phyloP scores from a whole-genome alignment of 2,888 invertebrate genomes.

The Tinea pellionella region DNA sequence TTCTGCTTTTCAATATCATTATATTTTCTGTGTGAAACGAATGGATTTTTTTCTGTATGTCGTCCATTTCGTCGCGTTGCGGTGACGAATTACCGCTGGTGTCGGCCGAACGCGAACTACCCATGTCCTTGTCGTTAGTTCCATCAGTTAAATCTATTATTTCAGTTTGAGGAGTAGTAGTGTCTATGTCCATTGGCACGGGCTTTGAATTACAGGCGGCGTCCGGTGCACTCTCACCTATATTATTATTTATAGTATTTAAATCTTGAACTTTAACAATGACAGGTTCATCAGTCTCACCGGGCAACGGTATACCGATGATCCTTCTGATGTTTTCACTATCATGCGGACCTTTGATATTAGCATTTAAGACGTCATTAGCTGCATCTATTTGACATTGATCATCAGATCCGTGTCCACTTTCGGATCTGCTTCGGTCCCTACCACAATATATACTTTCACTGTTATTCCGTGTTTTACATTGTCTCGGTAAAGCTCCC shows the following conservation, averaged over 20 bases:
- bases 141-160: constrained; percentile 37
- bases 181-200: constrained; percentile 60
- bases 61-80: constrained; percentile 68
- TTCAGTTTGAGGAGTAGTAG: constrained; percentile 44
- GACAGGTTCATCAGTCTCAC: constrained; percentile 36
- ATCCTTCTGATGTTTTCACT: constrained; percentile 52
- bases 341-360: constrained; percentile 47
- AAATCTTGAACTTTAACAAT: constrained; percentile 39
- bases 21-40: constrained; percentile 74
- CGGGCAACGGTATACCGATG: constrained; percentile 54
- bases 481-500: constrained; percentile 45
- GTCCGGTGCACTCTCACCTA: constrained; percentile 25
- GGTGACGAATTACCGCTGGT: constrained; percentile 61
- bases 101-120: constrained; percentile 45
- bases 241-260: constrained; percentile 46
- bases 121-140: constrained; percentile 41
- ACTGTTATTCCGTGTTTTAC: constrained; percentile 49
- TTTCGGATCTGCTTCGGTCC: constrained; percentile 51
- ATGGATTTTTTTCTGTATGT: constrained; percentile 72
- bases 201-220: constrained; percentile 50
- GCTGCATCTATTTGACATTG: constrained; percentile 40
- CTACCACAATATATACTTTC: constrained; percentile 47
- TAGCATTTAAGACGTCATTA: constrained; percentile 46
- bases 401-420: constrained; percentile 57
- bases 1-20: constrained; percentile 69